Evolutionary conservation across 2,113 vertebrate species (phyloP).

Genomic region (Pundamilia nyererei): DNA sequence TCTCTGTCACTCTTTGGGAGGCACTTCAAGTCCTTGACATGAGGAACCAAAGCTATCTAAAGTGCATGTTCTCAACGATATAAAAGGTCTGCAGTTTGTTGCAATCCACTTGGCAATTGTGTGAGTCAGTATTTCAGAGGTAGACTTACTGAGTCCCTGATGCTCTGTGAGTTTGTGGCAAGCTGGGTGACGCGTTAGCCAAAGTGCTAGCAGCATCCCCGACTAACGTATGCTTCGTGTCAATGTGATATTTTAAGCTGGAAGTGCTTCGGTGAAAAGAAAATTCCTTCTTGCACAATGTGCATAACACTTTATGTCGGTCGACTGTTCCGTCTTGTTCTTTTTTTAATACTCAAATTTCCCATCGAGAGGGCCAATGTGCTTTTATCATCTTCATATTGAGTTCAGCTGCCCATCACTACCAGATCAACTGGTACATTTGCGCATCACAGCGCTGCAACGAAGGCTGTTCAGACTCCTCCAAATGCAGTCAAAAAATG

Average conservation of each 20-base stretch:
- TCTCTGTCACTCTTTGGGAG: neutral
- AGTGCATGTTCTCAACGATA: rapidly evolving
- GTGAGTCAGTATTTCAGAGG: neutral
- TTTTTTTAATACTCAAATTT: neutral
- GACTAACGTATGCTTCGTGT: neutral
- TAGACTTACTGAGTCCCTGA: rapidly evolving
- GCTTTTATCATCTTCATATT: rapidly evolving
- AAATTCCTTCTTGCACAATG: neutral
- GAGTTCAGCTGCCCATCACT: neutral
- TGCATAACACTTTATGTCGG: neutral
- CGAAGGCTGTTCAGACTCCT: neutral
- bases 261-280: rapidly evolving
- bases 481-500: neutral
- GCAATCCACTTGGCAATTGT: neutral
- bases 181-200: rapidly evolving
- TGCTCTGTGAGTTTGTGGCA: rapidly evolving
- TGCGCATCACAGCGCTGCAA: rapidly evolving
- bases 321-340: neutral
- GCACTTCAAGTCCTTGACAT: neutral
- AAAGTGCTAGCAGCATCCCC: neutral
- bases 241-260: neutral
- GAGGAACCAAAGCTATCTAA: neutral
- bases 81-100: neutral
- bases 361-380: neutral
- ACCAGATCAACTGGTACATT: neutral